Percentiles rank a stretch among this genome's conserved stretches.
These are phyloP conservation scores for Ommatoiulus sabulosus DNA, from an alignment of 2,888 invertebrate genomes.

Conservation along the genomic window DNA sequence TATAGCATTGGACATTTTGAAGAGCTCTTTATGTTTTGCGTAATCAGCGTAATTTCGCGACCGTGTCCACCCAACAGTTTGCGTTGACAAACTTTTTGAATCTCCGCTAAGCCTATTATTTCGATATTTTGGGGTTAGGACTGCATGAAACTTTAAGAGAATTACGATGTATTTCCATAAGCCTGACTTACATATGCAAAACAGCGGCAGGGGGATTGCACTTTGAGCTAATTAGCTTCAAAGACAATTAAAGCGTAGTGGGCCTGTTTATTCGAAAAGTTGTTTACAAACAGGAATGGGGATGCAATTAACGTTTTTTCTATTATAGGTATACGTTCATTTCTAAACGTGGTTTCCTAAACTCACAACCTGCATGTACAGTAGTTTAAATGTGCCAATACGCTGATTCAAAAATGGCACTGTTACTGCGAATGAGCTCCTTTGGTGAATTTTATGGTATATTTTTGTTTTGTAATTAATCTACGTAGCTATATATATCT, in stretches of 20 bases:
- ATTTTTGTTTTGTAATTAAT: too few relatives aligned
- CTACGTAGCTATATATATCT: too few relatives aligned
- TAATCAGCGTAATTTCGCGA: not conserved
- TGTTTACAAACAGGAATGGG: not conserved
- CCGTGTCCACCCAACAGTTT: not conserved
- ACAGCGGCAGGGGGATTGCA: not conserved
- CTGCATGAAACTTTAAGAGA: not conserved
- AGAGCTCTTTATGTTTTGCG: not conserved
- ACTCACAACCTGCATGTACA: too few relatives aligned
- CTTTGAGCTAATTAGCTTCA: not conserved
- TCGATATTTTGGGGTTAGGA: not conserved
- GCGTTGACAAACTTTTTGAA: not conserved
- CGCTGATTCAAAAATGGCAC: too few relatives aligned
- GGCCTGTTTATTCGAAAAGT: not conserved
- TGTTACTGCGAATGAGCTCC: too few relatives aligned
- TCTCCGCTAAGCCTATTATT: not conserved
- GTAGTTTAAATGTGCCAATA: too few relatives aligned
- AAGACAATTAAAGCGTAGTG: not conserved
- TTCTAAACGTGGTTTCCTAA: too few relatives aligned
- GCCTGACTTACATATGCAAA: not conserved
- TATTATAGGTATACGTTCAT: too few relatives aligned
- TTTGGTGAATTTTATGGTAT: too few relatives aligned
- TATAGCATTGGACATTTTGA: not conserved
- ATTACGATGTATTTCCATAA: constrained; percentile 1
- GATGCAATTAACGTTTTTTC: too few relatives aligned